Conservation (phyloP, 2,797 vertebrate species). For the Sebastolobus altivelis region DNA sequence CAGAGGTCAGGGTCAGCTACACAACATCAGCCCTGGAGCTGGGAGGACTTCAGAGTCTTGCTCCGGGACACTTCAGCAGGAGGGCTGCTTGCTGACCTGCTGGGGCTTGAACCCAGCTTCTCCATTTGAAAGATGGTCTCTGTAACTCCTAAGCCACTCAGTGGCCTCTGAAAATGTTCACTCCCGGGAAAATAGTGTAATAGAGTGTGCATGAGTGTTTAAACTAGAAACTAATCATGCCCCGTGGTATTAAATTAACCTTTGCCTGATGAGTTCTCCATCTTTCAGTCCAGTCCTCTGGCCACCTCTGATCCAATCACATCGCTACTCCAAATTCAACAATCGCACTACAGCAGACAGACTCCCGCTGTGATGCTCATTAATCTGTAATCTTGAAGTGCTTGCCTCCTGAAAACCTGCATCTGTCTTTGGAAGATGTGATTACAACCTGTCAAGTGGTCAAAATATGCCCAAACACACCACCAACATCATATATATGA, state of each 20-base stretch:
- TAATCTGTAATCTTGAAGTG: slow-evolving; percentile 38
- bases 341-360: slow-evolving; percentile 34
- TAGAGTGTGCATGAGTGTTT: slow-evolving; percentile 36
- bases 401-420: slow-evolving; percentile 10
- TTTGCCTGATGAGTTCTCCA: slow-evolving; percentile 66
- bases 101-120: slow-evolving; percentile 3
- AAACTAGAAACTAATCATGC: slow-evolving; percentile 60
- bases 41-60: neutral
- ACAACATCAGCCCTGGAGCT: slow-evolving; percentile 1
- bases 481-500: slow-evolving; percentile 12
- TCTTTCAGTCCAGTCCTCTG: slow-evolving; percentile 51
- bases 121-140: slow-evolving; percentile 8
- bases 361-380: slow-evolving; percentile 45
- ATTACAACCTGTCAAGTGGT: slow-evolving; percentile 18
- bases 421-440: slow-evolving; percentile 15
- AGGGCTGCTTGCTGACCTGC: slow-evolving; percentile 26
- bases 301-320: slow-evolving; percentile 57
- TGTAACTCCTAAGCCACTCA: slow-evolving; percentile 18
- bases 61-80: slow-evolving; percentile 19
- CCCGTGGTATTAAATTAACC: slow-evolving; percentile 67
- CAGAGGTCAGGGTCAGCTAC: slow-evolving; percentile 34
- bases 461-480: slow-evolving; percentile 26
- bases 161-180: slow-evolving; percentile 35
- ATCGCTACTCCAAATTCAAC: slow-evolving; percentile 41
- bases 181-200: slow-evolving; percentile 9